Conservation (phyloP, 2,797 vertebrate genomes). For the Lophotriccus pileatus region DNA sequence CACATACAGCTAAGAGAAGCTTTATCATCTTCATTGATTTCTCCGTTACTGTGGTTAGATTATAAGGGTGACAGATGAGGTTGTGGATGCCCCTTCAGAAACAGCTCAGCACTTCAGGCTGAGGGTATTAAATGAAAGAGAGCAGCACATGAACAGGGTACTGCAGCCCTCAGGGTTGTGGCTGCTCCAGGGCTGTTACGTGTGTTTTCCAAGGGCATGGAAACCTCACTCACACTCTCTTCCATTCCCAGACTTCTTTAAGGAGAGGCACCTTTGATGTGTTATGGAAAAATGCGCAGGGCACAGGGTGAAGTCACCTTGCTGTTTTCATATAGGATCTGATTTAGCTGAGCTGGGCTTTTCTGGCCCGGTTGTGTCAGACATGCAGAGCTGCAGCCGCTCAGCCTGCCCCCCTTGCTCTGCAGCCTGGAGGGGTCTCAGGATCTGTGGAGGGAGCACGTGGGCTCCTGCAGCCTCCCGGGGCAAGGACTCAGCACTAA, state of each 20-base stretch:
- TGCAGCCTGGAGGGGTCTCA: background rate
- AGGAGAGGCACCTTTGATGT: background rate
- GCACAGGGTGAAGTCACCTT: background rate
- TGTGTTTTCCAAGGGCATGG: background rate
- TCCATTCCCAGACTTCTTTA: background rate
- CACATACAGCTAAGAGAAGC: background rate
- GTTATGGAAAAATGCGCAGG: background rate
- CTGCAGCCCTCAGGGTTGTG: fast-evolving
- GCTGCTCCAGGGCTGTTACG: background rate
- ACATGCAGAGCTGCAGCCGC: fast-evolving
- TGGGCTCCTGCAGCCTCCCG: background rate
- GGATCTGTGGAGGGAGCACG: background rate
- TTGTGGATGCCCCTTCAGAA: background rate
- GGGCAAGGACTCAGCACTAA: background rate
- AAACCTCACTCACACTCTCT: background rate
- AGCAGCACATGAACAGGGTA: background rate
- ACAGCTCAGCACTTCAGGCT: background rate
- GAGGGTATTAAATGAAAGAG: background rate
- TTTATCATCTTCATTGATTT: background rate
- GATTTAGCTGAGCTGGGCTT: background rate
- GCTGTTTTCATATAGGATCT: background rate
- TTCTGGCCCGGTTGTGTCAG: background rate
- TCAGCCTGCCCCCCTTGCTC: background rate
- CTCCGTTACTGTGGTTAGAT: background rate
- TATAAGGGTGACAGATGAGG: background rate